phyloP scores from a whole-genome alignment of 2,797 vertebrate genomes.

The Centroberyx gerrardi region DNA sequence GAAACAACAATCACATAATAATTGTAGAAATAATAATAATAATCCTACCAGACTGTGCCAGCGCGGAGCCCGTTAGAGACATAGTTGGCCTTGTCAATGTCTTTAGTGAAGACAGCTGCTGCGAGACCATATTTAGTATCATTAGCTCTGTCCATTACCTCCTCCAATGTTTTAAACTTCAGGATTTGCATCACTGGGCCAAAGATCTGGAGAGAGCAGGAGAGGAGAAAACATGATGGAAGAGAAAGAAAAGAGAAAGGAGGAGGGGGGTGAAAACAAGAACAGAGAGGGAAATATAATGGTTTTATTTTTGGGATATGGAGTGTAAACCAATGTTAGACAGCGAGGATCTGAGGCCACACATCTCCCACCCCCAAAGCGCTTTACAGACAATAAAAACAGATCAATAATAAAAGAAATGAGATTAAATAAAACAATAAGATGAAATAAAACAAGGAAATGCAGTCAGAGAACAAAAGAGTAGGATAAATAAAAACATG shows the following conservation, averaged over 20 bases:
- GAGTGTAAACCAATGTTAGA: too few species aligned
- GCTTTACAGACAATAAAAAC: too few species aligned
- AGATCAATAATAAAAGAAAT: too few species aligned
- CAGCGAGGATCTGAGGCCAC: too few species aligned
- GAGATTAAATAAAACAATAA: too few species aligned
- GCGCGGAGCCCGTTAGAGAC: conserved; percentile 90
- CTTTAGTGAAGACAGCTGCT: conserved; percentile 93
- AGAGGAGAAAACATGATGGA: conserved; percentile 8
- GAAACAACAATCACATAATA: too few species aligned
- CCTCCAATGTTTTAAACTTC: conserved; percentile 94
- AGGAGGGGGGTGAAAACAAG: neutral
- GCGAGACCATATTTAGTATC: conserved; percentile 93
- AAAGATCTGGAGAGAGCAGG: conserved; percentile 88
- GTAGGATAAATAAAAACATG: too few species aligned
- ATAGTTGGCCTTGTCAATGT: conserved; percentile 93
- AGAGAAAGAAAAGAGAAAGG: neutral
- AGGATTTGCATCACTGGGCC: conserved; percentile 98
- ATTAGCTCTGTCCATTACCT: conserved; percentile 93
- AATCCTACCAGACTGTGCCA: conserved; percentile 93
- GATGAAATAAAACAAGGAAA: too few species aligned
- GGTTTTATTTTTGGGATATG: too few species aligned
- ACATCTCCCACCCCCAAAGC: too few species aligned
- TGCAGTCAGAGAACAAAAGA: too few species aligned
- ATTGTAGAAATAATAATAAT: neutral
- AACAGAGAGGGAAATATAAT: neutral